phyloP scores from a whole-genome alignment of 2,797 vertebrate genomes.

The Scarus forsteni region DNA sequence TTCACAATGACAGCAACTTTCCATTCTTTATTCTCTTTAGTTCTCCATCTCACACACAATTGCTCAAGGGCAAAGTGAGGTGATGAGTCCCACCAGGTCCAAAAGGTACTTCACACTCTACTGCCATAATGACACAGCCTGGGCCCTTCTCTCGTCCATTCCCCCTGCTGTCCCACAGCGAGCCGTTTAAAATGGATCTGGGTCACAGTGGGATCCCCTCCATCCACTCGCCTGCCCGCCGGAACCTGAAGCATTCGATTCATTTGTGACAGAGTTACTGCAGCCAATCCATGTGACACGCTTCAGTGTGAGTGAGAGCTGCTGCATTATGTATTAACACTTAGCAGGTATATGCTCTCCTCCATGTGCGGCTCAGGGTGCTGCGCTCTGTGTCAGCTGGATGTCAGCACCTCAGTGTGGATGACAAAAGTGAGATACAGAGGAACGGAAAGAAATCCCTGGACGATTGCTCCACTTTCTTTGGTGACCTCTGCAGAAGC shows the following conservation, averaged over 20 bases:
- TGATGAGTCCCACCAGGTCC: conserved; percentile 54
- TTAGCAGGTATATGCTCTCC: conserved; percentile 28
- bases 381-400: conserved; percentile 3
- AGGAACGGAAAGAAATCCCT: background rate
- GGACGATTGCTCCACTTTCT: conserved; percentile 26
- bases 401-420: background rate
- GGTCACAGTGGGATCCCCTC: conserved; percentile 77
- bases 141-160: conserved; percentile 28
- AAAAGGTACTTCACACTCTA: conserved; percentile 58
- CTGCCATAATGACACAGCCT: conserved; percentile 54
- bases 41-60: conserved; percentile 11
- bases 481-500: background rate
- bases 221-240: conserved; percentile 35
- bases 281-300: conserved; percentile 50
- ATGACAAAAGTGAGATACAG: conserved; percentile 10
- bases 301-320: conserved; percentile 32
- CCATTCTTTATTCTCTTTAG: background rate
- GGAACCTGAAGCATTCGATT: conserved; percentile 59
- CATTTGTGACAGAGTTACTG: conserved; percentile 50
- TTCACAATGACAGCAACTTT: background rate
- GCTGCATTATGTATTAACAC: conserved; percentile 57
- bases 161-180: conserved; percentile 56
- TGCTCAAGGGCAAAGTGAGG: conserved; percentile 63
- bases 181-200: conserved; percentile 77
- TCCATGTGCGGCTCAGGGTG: background rate